These are phyloP conservation scores for Sebastes itinus DNA, from an alignment of 2,797 vertebrate species.

Conservation along the genomic window DNA sequence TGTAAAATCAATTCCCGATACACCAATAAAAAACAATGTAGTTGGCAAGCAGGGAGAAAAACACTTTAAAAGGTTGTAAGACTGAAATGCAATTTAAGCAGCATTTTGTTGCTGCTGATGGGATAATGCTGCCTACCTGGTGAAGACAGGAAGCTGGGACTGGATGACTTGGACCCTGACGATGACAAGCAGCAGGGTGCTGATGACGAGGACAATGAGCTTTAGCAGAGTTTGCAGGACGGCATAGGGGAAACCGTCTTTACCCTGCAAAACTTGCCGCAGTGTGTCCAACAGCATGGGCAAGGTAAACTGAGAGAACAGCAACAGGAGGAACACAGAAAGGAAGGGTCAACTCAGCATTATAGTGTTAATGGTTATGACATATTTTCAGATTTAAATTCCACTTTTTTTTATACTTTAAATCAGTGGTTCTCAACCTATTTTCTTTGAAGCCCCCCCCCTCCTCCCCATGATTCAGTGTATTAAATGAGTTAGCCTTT, in stretches of 20 bases:
- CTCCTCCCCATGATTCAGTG: too few species aligned
- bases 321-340: neutral
- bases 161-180: slow-evolving; percentile 97
- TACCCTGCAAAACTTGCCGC: slow-evolving; percentile 89
- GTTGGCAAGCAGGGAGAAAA: neutral
- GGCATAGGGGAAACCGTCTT: slow-evolving; percentile 89
- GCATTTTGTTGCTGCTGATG: neutral
- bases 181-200: slow-evolving; percentile 95
- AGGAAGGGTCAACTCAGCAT: neutral
- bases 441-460: neutral
- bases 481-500: too few species aligned
- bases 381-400: neutral
- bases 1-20: neutral
- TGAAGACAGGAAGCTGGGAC: slow-evolving; percentile 97
- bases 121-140: slow-evolving; percentile 84
- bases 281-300: slow-evolving; percentile 87
- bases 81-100: neutral
- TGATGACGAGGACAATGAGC: slow-evolving; percentile 95
- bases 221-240: slow-evolving; percentile 94
- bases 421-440: neutral
- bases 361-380: neutral
- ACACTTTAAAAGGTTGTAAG: neutral
- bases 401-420: neutral
- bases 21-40: neutral
- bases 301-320: slow-evolving; percentile 88